A percentile compares a stretch with the other conserved stretches of the same genome.
These are phyloP conservation scores for Phenganax subtilis DNA, from an alignment of 92 coral and sea anemone genomes.

Conservation along the genomic window DNA sequence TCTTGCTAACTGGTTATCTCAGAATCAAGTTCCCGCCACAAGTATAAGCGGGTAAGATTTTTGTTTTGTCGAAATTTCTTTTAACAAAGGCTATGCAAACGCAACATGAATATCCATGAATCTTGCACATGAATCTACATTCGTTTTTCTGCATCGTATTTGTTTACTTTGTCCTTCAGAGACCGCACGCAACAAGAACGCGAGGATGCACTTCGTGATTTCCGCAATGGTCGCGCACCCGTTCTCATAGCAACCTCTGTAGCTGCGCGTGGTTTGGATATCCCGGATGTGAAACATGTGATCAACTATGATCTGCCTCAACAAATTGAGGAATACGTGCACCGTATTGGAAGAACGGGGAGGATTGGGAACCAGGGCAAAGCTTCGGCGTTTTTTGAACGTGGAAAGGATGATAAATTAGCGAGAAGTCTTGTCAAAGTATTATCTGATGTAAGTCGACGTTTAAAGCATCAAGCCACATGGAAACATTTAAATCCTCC, in stretches of 20 bases:
- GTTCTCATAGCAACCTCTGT: slow-evolving; percentile 89
- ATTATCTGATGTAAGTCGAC: slow-evolving; percentile 79
- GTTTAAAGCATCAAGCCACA: background rate
- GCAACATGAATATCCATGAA: too few species aligned
- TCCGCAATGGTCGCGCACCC: slow-evolving; percentile 75
- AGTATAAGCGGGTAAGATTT: slow-evolving; percentile 87
- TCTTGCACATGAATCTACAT: background rate
- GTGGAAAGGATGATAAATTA: slow-evolving; percentile 74
- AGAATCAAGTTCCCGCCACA: slow-evolving; percentile 87
- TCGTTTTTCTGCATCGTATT: background rate
- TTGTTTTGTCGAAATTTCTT: too few species aligned
- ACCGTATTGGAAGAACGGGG: slow-evolving; percentile 88
- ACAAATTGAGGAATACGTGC: slow-evolving; percentile 86
- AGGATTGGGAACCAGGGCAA: slow-evolving; percentile 85
- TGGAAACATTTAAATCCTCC: background rate
- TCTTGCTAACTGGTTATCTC: slow-evolving; percentile 81
- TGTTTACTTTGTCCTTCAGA: slow-evolving; percentile 38
- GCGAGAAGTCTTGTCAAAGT: slow-evolving; percentile 88
- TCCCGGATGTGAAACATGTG: slow-evolving; percentile 82
- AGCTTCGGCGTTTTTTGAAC: slow-evolving; percentile 73
- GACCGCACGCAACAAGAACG: slow-evolving; percentile 80
- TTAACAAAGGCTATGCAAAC: too few species aligned
- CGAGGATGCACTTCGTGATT: slow-evolving; percentile 78
- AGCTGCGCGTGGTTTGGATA: slow-evolving; percentile 89
- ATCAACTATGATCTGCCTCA: slow-evolving; percentile 78